Base-by-base conservation (phyloP, 1,140 invertebrate genomes). In the Heterodera schachtii region DNA sequence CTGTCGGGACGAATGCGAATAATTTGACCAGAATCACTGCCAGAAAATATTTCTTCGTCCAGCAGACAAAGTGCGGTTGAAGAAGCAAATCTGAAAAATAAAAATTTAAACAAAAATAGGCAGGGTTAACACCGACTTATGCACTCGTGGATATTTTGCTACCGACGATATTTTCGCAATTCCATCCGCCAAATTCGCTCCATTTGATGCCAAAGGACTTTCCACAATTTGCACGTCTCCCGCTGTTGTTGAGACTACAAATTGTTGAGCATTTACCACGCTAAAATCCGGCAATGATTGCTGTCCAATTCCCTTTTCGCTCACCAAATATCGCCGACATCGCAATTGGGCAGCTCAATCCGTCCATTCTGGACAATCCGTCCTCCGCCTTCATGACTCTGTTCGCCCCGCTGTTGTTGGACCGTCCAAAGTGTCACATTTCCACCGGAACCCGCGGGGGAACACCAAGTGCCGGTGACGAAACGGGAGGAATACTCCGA, bases 1-100 rank as follows among this genome's bases (percentile, higher is more conserved):
- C 57, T 67, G 41, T 47, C 31, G 2, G 73, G 66, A 4, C 70
- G 77, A 49, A 81, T 76, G 66, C 80, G 52, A 13, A 79, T 57
- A 79, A 81, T 81, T 47, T 73, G 64, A 9, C 80, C 80, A 46
- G 80, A 76, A 47, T 81, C 80, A 9, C 70, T 75, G 19, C 80
- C 80, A 16, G 80, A 81, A n/a, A 69, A 81, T 43, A 81, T 81
- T 67, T 77, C 74, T 43, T 81, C 66, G 16, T 80, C 21, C 21
- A 81, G 41, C 31, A 81, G 4, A 57, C 80, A 81, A 43, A 81
- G 64, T 66, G 80, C 73, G 49, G 49, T 81, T 19, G 80, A 81
- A 11, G 80, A 21, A 6, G 80, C 64, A 69, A 79, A 41, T 31
- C 49, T 78, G 57, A 44, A 74, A 81, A 79, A 43, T 41, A 7